Conservation (phyloP, 2,888 invertebrate genomes). For the Zelleria hepariella region DNA sequence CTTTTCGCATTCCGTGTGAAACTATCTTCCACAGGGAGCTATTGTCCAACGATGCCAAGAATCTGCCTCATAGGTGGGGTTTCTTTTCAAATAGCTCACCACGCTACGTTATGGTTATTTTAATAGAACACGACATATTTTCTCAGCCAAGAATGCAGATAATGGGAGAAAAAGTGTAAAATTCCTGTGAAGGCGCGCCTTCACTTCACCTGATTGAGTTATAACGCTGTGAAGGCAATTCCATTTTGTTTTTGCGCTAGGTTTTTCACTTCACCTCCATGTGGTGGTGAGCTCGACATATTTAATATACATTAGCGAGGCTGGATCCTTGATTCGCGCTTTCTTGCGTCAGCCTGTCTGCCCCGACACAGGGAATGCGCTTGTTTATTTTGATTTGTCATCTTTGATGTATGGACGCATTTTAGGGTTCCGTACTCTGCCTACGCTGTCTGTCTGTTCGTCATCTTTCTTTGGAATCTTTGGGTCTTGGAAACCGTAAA, state of each 20-base stretch:
- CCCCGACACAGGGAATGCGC: slow-evolving; percentile 39
- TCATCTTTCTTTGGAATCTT: too few relatives aligned
- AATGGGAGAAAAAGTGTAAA: slow-evolving; percentile 62
- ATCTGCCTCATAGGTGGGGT: slow-evolving; percentile 40
- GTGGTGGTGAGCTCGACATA: slow-evolving; percentile 30
- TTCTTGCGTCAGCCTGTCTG: slow-evolving; percentile 35
- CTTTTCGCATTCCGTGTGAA: not conserved
- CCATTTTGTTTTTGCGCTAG: slow-evolving; percentile 57
- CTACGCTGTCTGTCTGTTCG: too few relatives aligned
- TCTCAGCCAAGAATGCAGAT: slow-evolving; percentile 44
- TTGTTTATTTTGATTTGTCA: slow-evolving; percentile 67
- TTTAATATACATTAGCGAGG: slow-evolving; percentile 62
- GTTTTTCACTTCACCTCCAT: slow-evolving; percentile 62
- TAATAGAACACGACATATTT: slow-evolving; percentile 38
- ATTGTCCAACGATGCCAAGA: slow-evolving; percentile 31
- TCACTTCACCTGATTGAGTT: slow-evolving; percentile 60
- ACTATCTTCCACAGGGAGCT: slow-evolving; percentile 12
- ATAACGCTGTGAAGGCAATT: slow-evolving; percentile 65
- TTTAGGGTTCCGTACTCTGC: too few relatives aligned
- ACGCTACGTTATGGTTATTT: slow-evolving; percentile 16
- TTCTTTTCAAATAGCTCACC: slow-evolving; percentile 29
- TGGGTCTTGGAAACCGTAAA: too few relatives aligned
- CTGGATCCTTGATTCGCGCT: slow-evolving; percentile 48
- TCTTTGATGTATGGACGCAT: slow-evolving; percentile 60
- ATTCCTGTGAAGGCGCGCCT: slow-evolving; percentile 53